A percentile compares a stretch with the other conserved stretches of the same genome.
Evolutionary conservation across 2,113 vertebrate species (phyloP).

Genomic region (Platysternon megacephalum): DNA sequence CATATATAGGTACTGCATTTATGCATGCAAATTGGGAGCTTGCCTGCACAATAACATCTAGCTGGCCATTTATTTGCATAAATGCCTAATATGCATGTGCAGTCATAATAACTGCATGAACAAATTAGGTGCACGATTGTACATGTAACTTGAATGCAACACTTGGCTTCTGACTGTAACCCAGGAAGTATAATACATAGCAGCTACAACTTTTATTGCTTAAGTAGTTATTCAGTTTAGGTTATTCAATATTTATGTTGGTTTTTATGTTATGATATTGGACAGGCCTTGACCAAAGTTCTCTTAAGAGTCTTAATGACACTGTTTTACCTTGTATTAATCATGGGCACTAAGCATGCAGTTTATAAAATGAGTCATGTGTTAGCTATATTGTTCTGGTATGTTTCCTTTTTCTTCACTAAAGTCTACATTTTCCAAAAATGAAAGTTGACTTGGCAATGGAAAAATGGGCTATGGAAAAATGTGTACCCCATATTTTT

Average conservation of each 20-base stretch:
- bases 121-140: background rate
- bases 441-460: background rate
- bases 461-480: background rate
- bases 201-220: background rate
- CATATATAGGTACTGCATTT: background rate
- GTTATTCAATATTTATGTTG: background rate
- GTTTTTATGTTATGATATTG: background rate
- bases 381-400: background rate
- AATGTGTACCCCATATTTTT: background rate
- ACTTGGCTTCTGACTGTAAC: accelerated
- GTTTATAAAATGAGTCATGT: background rate
- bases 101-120: background rate
- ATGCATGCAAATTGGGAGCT: background rate
- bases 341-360: background rate
- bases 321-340: background rate
- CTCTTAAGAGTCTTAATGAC: background rate
- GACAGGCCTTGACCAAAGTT: background rate
- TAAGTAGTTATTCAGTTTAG: background rate
- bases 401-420: background rate
- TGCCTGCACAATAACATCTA: background rate
- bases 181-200: background rate
- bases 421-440: background rate
- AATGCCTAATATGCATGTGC: background rate
- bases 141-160: background rate
- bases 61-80: background rate